Percentiles rank a stretch among this genome's conserved stretches.
Evolutionary conservation across 2,797 vertebrate genomes (phyloP).

Genomic region (Paguma larvata): DNA sequence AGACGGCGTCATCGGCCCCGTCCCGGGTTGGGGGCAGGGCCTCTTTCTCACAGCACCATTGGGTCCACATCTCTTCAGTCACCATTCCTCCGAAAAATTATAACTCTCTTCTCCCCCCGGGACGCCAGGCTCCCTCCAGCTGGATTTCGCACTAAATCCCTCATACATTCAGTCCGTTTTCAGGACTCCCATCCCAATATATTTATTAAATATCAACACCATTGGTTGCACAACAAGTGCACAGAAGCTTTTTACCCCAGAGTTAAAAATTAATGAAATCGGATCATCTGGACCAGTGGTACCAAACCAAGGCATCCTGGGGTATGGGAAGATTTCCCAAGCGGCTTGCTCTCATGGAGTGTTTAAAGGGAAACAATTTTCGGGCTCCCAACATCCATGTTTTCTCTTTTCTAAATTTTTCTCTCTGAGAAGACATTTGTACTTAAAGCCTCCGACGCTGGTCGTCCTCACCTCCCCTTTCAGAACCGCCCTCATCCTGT

Average conservation of each 20-base stretch:
- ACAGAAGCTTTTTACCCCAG: not conserved
- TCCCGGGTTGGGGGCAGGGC: accelerated
- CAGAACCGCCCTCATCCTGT: not conserved
- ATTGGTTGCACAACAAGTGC: not conserved
- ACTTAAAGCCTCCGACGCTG: conserved; percentile 19
- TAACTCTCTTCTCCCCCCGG: not conserved
- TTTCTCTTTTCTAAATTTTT: not conserved
- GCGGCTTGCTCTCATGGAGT: not conserved
- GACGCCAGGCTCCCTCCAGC: not conserved
- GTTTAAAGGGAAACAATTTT: conserved; percentile 25
- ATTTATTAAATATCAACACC: not conserved
- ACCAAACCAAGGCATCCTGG: not conserved
- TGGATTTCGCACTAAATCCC: not conserved
- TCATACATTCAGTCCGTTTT: not conserved
- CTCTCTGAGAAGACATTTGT: conserved; percentile 42
- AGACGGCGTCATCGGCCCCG: no score
- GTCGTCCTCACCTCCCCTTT: not conserved
- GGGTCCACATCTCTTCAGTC: not conserved
- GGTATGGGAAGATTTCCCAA: not conserved
- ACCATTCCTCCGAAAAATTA: not conserved
- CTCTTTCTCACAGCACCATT: not conserved
- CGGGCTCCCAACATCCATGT: not conserved
- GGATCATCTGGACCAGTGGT: not conserved
- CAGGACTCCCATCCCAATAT: not conserved
- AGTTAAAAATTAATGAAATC: not conserved